Percentiles rank a stretch among this genome's conserved stretches.
Evolutionary conservation across 2,797 vertebrate genomes (phyloP).

Genomic region (Microhierax caerulescens): DNA sequence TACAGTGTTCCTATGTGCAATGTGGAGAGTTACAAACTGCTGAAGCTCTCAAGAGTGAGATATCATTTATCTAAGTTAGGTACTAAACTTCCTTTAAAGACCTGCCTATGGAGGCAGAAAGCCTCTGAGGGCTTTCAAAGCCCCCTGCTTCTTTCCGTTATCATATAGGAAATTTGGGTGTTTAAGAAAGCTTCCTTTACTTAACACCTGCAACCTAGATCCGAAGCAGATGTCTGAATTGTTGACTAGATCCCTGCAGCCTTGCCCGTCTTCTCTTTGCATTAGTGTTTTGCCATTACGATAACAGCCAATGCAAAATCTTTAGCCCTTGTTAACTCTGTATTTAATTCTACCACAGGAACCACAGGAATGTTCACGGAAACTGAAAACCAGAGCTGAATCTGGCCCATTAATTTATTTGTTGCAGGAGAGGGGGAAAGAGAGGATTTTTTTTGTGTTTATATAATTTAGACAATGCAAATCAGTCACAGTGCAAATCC

Average conservation of each 20-base stretch:
- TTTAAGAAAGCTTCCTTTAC: neutral
- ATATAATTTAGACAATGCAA: neutral
- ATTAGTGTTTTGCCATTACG: neutral
- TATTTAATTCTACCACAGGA: neutral
- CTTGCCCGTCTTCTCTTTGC: neutral
- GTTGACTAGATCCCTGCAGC: neutral
- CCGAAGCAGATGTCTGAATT: neutral
- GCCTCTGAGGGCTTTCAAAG: neutral
- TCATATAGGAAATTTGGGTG: neutral
- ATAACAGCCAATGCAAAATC: neutral
- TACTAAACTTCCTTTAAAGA: neutral
- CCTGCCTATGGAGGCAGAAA: neutral
- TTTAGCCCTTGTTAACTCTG: neutral
- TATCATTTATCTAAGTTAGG: neutral
- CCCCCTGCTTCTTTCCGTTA: neutral
- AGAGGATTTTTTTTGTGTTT: neutral
- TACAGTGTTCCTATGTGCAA: neutral
- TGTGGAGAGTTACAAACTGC: neutral
- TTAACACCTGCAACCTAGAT: neutral
- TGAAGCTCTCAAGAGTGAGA: neutral
- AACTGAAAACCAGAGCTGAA: neutral
- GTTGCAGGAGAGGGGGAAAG: neutral
- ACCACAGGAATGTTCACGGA: neutral
- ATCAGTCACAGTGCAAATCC: neutral
- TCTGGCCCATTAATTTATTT: neutral